Base-by-base conservation (phyloP, 2,113 vertebrate species). In the Pollachius pollachius region DNA sequence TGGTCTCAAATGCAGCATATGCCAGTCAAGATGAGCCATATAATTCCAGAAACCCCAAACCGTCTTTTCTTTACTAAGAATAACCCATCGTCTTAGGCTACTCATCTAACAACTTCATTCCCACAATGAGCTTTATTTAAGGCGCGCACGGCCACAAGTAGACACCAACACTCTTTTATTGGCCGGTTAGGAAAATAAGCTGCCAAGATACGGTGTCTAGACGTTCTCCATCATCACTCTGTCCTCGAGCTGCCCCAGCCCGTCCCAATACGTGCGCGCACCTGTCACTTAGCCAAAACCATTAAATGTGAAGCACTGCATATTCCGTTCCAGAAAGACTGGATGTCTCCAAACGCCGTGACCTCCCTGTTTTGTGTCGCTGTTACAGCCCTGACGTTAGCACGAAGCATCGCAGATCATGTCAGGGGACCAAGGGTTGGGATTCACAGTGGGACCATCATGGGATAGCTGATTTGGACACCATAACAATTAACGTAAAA, bases 311-410 rank as follows among this genome's bases (percentile, higher is more conserved):
- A 76, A 69, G 58, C 74, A 79, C 68, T 74, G 71, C 19, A 71
- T 69, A 82, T 81, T 70, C 80, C 80, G 79, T 85, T 60, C 74
- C 68, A 18, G 65, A 56, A 58, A 57, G 30, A 21, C 64, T 37
- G 3, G 19, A 78, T 83, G 52, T 23, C 56, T 71, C 81, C 67
- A 69, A 66, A 79, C 65, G 5, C 4, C 7, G 37, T 67, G 72
- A 72, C 57, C 66, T 74, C 27, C 3, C 17, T 18, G 62, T 68
- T 67, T 61, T 3, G 52, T 54, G 30, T 34, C 4, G 30, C 30
- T 67, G 25, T 52, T 64, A 58, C 56, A 52, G 3, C 2, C 1
- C 65, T 2, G 15, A n/a, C 12, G 52, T 54, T 11, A 54, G 52
- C 16, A n/a, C n/a, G n/a, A n/a, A 8, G 59, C 11, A n/a, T 37